Conservation (phyloP, 2,888 invertebrate species). For the Euphydryas editha region DNA sequence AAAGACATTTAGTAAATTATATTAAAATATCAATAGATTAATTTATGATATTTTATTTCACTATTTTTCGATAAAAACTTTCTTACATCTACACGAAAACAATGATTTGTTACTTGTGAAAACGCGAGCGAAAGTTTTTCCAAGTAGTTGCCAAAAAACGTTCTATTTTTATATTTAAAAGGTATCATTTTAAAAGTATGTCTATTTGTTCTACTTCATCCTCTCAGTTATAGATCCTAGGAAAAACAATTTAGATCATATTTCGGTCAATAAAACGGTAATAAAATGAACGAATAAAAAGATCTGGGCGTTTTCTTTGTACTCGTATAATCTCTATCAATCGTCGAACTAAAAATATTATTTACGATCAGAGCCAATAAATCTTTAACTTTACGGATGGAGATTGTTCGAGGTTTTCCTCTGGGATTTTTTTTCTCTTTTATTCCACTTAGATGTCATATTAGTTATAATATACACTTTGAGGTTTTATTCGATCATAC, state of each 20-base stretch:
- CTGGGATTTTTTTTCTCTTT: neutral
- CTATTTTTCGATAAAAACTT: no score
- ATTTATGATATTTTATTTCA: no score
- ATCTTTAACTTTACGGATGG: neutral
- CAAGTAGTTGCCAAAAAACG: neutral
- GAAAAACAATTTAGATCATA: neutral
- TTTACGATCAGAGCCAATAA: neutral
- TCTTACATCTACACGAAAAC: no score
- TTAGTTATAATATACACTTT: neutral
- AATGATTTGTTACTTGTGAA: no score
- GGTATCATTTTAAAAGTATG: no score
- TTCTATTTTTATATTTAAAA: neutral
- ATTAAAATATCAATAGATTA: no score
- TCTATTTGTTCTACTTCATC: neutral
- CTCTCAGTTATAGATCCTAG: neutral
- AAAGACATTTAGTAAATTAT: no score
- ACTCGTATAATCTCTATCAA: neutral
- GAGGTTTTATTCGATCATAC: no score
- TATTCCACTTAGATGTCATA: neutral
- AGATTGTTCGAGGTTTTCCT: neutral
- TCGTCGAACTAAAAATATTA: conserved; percentile 9
- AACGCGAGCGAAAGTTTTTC: no score
- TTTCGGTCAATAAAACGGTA: neutral
- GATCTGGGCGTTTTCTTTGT: neutral
- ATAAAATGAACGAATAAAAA: neutral